Conservation (phyloP, 2,888 invertebrate species). For the Lomographa bimaculata region DNA sequence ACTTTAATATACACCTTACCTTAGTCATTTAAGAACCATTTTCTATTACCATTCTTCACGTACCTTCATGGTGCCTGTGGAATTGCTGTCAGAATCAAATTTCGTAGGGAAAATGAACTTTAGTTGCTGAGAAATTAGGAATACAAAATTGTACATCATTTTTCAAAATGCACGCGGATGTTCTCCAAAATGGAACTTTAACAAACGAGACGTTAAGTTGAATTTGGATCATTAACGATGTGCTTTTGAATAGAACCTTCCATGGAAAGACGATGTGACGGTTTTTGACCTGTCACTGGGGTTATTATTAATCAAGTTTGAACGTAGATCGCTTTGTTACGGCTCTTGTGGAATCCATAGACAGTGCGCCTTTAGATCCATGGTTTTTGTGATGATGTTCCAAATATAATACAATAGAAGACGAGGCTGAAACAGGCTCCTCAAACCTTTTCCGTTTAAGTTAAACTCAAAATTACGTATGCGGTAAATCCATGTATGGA, state of each 20-base stretch:
- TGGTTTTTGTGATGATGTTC: constrained; percentile 3
- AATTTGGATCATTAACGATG: constrained; percentile 17
- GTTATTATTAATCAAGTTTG: constrained; percentile 33
- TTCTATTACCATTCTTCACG: constrained; percentile 20
- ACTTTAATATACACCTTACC: constrained; percentile 54
- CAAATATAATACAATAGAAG: too few species aligned
- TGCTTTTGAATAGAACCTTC: constrained; percentile 66
- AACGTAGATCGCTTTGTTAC: constrained; percentile 24
- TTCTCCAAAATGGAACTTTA: constrained; percentile 12
- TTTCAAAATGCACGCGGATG: constrained; percentile 4
- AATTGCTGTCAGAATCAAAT: constrained; percentile 19
- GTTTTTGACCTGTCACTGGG: constrained; percentile 43
- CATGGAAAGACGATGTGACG: constrained; percentile 64
- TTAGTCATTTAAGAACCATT: constrained; percentile 42
- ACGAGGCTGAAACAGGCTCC: too few species aligned
- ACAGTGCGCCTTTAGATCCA: constrained; percentile 3
- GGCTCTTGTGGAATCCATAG: constrained; percentile 9
- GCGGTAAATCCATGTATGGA: too few species aligned
- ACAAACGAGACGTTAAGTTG: background rate
- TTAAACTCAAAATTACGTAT: too few species aligned
- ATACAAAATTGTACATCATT: constrained; percentile 25
- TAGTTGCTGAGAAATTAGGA: constrained; percentile 48
- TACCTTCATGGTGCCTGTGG: background rate
- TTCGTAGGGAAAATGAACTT: constrained; percentile 49
- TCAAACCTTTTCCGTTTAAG: too few species aligned